These are phyloP conservation scores for Mesembrinibis cayennensis DNA, from an alignment of 2,113 vertebrate genomes.

Conservation along the genomic window DNA sequence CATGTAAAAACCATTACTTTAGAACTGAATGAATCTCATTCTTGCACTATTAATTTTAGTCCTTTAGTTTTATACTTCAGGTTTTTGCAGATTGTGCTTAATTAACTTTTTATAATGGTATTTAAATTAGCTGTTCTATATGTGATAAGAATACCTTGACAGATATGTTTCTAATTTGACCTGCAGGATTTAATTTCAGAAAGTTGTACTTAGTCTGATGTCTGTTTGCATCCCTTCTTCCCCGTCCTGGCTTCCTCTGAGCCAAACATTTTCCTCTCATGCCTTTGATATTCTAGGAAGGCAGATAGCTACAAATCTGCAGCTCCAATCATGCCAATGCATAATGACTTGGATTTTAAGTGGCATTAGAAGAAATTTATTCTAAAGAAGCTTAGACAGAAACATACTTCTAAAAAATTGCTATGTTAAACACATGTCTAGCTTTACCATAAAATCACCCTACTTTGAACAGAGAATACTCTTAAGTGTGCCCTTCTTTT, in stretches of 20 bases:
- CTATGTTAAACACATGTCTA: background rate
- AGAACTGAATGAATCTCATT: slow-evolving; percentile 37
- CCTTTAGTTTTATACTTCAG: slow-evolving; percentile 22
- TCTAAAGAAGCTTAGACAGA: background rate
- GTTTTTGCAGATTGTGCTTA: slow-evolving; percentile 49
- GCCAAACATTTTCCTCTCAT: background rate
- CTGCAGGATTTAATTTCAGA: background rate
- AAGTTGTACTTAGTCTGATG: background rate
- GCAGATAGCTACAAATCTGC: background rate
- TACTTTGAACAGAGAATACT: background rate
- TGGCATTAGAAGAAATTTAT: background rate
- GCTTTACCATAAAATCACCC: background rate
- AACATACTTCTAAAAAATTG: background rate
- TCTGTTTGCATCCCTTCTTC: background rate
- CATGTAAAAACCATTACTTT: slow-evolving; percentile 23
- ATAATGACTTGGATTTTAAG: background rate
- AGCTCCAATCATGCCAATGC: background rate
- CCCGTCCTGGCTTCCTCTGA: background rate
- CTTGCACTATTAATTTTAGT: slow-evolving; percentile 52
- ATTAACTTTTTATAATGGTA: slow-evolving; percentile 51
- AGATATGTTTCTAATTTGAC: slow-evolving; percentile 27
- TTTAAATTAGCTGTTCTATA: slow-evolving; percentile 46
- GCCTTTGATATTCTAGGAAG: background rate
- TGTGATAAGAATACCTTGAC: slow-evolving; percentile 25
- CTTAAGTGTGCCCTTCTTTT: background rate